phyloP scores from a whole-genome alignment of 2,113 vertebrate genomes.

The Colius striatus region DNA sequence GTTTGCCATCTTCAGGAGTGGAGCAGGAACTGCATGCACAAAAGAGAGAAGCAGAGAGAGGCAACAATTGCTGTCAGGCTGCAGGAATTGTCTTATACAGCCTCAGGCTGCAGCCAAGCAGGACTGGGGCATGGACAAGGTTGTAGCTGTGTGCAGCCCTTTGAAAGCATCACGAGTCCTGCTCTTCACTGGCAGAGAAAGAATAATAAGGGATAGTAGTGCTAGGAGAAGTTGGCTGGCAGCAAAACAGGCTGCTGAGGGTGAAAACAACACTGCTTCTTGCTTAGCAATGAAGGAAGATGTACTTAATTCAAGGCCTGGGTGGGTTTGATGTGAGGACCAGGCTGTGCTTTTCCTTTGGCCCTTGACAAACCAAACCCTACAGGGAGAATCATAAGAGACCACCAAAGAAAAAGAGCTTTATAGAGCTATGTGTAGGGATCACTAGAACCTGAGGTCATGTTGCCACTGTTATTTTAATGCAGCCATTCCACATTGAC shows the following conservation, averaged over 20 bases:
- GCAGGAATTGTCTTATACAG: neutral
- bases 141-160: neutral
- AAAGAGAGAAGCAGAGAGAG: neutral
- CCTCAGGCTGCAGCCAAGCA: neutral
- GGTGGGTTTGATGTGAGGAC: neutral
- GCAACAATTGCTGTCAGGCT: neutral
- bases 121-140: neutral
- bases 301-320: neutral
- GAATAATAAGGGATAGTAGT: neutral
- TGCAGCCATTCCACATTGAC: neutral
- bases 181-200: neutral
- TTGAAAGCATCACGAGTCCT: neutral
- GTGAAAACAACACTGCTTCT: neutral
- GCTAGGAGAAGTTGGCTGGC: neutral
- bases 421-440: neutral
- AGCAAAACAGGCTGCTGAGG: neutral
- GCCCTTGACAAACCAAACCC: neutral
- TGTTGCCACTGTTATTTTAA: neutral
- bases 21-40: neutral
- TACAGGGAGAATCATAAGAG: neutral
- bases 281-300: neutral
- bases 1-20: slow-evolving; percentile 59
- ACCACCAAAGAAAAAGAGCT: neutral
- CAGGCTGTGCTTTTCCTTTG: neutral
- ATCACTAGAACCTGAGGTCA: neutral